Percentiles rank a stretch among this genome's conserved stretches.
phyloP scores from a whole-genome alignment of 2,113 vertebrate species.

The Pteruthius melanotis region DNA sequence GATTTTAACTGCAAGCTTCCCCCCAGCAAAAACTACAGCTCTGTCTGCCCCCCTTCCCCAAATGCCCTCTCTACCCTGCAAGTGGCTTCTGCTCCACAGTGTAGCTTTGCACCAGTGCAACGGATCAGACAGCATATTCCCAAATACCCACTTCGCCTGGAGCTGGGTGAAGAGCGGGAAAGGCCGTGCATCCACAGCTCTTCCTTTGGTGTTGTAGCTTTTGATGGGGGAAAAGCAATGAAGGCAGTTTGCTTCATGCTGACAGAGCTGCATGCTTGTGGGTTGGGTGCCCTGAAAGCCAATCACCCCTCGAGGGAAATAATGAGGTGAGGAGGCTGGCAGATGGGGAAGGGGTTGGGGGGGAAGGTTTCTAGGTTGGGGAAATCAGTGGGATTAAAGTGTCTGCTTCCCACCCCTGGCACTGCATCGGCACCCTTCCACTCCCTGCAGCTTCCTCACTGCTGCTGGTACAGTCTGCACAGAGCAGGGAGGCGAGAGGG shows the following conservation, averaged over 20 bases:
- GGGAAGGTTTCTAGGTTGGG: background rate
- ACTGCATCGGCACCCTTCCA: background rate
- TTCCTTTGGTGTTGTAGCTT: background rate
- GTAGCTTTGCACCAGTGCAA: background rate
- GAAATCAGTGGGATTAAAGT: background rate
- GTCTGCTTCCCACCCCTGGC: background rate
- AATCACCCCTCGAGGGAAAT: background rate
- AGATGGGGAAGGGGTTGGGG: background rate
- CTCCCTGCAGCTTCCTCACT: slow-evolving; percentile 27
- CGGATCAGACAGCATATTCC: background rate
- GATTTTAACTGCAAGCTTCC: background rate
- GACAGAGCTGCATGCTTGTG: background rate
- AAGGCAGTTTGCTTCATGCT: background rate
- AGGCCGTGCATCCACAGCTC: background rate
- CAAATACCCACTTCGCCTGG: background rate
- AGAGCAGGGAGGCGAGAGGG: background rate
- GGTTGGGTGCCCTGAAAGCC: background rate
- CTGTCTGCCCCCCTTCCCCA: background rate
- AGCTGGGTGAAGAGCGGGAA: background rate
- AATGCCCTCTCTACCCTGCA: background rate
- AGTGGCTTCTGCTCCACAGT: background rate
- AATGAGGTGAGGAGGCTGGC: background rate
- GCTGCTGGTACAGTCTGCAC: slow-evolving; percentile 3
- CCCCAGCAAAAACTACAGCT: background rate
- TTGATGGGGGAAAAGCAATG: background rate